Base-by-base conservation (phyloP, 2,888 invertebrate species). In the Melieria picta region DNA sequence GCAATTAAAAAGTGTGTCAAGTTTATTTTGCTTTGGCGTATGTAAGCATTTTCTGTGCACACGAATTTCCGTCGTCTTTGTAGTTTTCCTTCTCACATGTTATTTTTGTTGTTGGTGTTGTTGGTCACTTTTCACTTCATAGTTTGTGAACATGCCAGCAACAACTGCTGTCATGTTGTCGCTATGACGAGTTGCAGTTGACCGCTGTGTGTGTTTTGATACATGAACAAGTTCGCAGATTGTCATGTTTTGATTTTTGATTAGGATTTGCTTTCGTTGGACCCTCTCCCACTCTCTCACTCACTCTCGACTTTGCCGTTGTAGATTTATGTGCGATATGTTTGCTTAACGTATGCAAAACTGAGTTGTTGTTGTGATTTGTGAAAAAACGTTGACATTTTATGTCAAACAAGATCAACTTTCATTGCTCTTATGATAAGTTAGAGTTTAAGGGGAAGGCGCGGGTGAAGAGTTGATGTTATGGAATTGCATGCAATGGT, bases 1-100 rank as follows among this genome's bases (percentile, higher is more conserved):
- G 69, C 75, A 76, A 76, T 76, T 75, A 76, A 73, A 74, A 75
- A 75, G 73, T 76, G 48, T 76, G 75, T 72, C 76, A 76, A 76
- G 76, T 75, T 75, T 76, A 73, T 73, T 71, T 76, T 74, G 72
- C 72, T 76, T 71, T 72, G 62, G 65, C 74, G 66, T 69, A 63
- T 63, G 62, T 72, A 72, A 67, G 43, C 58, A 47, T 57, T 73
- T 74, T 72, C n/a, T 55, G 6, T 13, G 16, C 11, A 52, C 11
- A 62, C 2, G 4, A 10, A 63, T 52, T 10, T 45, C 4, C 72
- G 52, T 55, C 46, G 65, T 30, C 46, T 57, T 45, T 45, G 46
- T 63, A 48, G 30, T 3, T 16, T 45, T 43, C 50, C 11, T 7
- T n/a, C 47, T 13, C 5, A 13, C 10, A 60, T 46, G 65, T 16